Conservation (phyloP, 37 sponge, comb jelly and placozoan species). For the Chondrilla cf. caribensis region DNA sequence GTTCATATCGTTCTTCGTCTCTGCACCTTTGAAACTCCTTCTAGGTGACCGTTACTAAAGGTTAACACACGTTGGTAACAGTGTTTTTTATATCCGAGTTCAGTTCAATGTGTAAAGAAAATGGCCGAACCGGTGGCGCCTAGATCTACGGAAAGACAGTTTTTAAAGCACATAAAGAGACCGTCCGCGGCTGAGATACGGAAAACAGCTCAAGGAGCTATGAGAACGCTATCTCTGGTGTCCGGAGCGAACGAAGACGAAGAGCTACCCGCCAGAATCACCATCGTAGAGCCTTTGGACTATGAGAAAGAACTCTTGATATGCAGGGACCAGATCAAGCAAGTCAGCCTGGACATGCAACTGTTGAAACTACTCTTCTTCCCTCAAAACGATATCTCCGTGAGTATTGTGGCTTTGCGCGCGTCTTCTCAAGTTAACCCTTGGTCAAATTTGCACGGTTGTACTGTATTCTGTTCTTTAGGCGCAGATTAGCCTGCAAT, state of each 20-base stretch:
- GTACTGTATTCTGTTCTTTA: too few relatives aligned
- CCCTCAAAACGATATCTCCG: conserved; percentile 60
- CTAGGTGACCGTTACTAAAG: too few relatives aligned
- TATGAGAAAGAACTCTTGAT: conserved; percentile 65
- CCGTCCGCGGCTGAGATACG: conserved; percentile 1
- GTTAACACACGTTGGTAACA: too few relatives aligned
- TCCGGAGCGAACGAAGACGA: background rate
- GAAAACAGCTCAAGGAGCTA: background rate
- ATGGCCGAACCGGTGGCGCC: background rate
- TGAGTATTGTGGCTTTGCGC: conserved; percentile 15
- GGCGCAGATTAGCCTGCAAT: background rate
- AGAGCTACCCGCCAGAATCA: background rate
- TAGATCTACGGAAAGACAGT: background rate
- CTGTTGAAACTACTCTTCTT: conserved; percentile 55
- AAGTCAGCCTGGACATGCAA: conserved; percentile 37
- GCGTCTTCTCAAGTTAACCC: background rate
- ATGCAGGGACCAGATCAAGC: conserved; percentile 32
- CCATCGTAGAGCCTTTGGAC: conserved; percentile 59
- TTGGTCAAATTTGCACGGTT: background rate
- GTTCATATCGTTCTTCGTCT: too few relatives aligned
- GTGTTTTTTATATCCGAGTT: too few relatives aligned
- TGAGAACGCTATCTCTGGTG: background rate
- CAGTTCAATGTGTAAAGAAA: too few relatives aligned
- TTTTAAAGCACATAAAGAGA: conserved; percentile 1
- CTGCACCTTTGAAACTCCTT: too few relatives aligned